Evolutionary conservation across 92 coral and sea anemone species (phyloP).

Genomic region (Micromussa lordhowensis): DNA sequence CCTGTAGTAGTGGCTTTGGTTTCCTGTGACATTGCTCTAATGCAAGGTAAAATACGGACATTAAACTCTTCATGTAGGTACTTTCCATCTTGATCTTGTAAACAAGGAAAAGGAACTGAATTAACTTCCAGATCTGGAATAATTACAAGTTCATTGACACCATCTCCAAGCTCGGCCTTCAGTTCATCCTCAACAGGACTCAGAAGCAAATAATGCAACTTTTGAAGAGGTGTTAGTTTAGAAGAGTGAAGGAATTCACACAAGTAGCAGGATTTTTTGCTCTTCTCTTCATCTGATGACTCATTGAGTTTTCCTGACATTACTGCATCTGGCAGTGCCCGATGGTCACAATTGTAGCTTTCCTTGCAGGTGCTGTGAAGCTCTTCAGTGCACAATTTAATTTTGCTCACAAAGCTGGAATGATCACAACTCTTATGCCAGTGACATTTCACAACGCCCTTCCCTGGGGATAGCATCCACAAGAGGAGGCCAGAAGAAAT

Average conservation of each 20-base stretch:
- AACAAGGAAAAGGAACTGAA: conserved; percentile 77
- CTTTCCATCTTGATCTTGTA: conserved; percentile 59
- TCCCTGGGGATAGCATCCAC: conserved; percentile 81
- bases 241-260: conserved; percentile 34
- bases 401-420: conserved; percentile 49
- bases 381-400: conserved; percentile 70
- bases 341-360: conserved; percentile 77
- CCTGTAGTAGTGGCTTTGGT: background rate
- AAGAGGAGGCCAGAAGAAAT: conserved; percentile 68
- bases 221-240: conserved; percentile 66
- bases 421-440: conserved; percentile 74
- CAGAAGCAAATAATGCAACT: conserved; percentile 63
- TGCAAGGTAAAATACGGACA: conserved; percentile 74
- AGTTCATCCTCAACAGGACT: conserved; percentile 71
- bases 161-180: conserved; percentile 5
- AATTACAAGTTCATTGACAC: conserved; percentile 39
- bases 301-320: background rate
- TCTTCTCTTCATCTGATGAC: conserved; percentile 10
- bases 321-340: conserved; percentile 66
- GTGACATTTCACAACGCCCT: conserved; percentile 75
- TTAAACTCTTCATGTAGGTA: conserved; percentile 56
- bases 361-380: conserved; percentile 50
- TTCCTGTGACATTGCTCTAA: conserved; percentile 62
- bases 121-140: conserved; percentile 70
- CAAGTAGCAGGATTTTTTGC: conserved; percentile 15